Conservation (phyloP, 2,113 vertebrate species). For the Vulpes lagopus region DNA sequence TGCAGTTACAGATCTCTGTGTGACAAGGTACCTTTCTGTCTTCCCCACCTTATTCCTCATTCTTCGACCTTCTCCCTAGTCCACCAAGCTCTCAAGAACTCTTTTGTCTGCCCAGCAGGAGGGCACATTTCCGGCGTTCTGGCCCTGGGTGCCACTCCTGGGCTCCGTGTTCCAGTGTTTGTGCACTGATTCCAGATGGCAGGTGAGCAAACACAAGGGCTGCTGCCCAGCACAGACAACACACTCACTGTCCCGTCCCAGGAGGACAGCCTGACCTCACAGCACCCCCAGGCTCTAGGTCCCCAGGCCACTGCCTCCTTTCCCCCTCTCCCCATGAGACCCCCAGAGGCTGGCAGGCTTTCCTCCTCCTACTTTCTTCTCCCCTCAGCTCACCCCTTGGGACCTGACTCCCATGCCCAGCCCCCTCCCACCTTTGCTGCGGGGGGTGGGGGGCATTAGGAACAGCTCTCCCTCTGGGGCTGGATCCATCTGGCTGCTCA, state of each 20-base stretch:
- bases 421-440: neutral
- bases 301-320: neutral
- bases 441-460: fast-evolving
- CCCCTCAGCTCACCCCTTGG: neutral
- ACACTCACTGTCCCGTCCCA: neutral
- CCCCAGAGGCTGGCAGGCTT: neutral
- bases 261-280: neutral
- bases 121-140: neutral
- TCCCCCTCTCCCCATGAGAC: neutral
- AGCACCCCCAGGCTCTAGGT: neutral
- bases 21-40: neutral
- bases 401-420: neutral
- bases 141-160: neutral
- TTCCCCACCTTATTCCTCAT: neutral
- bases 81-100: neutral
- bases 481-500: too few species aligned
- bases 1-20: neutral
- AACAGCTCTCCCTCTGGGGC: neutral
- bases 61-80: neutral
- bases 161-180: neutral
- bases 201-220: neutral
- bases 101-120: neutral
- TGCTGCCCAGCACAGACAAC: neutral
- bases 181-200: neutral
- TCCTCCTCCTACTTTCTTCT: too few species aligned